Conservation (phyloP, 2,113 vertebrate species). For the Lagopus muta region DNA sequence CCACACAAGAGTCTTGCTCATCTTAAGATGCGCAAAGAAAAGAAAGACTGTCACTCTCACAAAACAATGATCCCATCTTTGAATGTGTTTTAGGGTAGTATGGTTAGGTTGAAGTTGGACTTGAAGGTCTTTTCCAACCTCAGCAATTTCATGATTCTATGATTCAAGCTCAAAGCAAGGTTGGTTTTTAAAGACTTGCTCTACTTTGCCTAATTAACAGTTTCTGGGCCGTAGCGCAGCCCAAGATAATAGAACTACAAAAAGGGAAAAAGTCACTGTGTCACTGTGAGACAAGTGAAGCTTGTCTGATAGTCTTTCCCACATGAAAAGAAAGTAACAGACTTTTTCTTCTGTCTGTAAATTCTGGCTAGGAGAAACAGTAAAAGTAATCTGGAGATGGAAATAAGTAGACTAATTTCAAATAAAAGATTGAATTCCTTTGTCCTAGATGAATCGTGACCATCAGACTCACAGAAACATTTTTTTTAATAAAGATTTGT, state of each 20-base stretch:
- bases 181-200: not conserved
- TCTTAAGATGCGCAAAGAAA: not conserved
- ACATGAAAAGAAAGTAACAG: not conserved
- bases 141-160: too few species aligned
- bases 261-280: not conserved
- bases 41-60: not conserved
- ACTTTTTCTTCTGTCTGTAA: not conserved
- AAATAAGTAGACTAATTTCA: not conserved
- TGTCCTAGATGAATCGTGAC: not conserved
- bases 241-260: not conserved
- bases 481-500: not conserved
- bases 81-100: not conserved
- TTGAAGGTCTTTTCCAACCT: too few species aligned
- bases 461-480: not conserved
- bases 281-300: not conserved
- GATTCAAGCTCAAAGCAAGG: not conserved
- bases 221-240: not conserved
- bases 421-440: not conserved
- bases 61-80: not conserved
- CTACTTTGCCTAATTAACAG: not conserved
- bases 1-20: not conserved
- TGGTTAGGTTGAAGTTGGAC: too few species aligned
- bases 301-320: not conserved
- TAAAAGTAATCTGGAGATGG: not conserved
- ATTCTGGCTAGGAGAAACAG: not conserved